Percentiles rank a stretch among this genome's conserved stretches.
phyloP scores from a whole-genome alignment of 2,888 invertebrate genomes.

The Volucella bombylans region DNA sequence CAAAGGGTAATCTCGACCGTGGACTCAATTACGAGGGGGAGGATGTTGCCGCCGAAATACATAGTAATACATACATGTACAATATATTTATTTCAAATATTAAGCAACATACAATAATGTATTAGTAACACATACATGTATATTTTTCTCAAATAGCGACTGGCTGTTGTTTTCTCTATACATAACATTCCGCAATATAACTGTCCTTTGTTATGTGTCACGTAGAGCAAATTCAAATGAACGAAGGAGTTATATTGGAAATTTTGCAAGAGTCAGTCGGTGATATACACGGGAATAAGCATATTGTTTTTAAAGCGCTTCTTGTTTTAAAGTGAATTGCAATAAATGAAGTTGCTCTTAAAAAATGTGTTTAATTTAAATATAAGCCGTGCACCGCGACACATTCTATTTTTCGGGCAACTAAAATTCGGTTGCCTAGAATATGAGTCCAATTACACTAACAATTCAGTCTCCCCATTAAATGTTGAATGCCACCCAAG shows the following conservation, averaged over 20 bases:
- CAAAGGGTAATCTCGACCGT: slow-evolving; percentile 8
- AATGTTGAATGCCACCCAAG: too few relatives aligned
- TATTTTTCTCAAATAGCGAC: too few relatives aligned
- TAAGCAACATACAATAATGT: not conserved
- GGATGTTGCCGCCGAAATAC: slow-evolving; percentile 17
- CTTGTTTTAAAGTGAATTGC: too few relatives aligned
- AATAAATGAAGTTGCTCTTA: too few relatives aligned
- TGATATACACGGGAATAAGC: not conserved
- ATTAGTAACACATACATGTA: too few relatives aligned
- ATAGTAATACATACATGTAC: slow-evolving; percentile 3
- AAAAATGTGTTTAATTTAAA: not conserved
- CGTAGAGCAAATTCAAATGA: slow-evolving; percentile 2
- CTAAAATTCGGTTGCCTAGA: too few relatives aligned
- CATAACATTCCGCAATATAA: not conserved
- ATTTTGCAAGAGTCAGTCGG: not conserved
- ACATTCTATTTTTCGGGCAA: too few relatives aligned
- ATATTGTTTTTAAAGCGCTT: not conserved
- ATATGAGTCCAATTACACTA: too few relatives aligned
- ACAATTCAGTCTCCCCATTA: too few relatives aligned
- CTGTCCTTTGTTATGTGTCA: slow-evolving; percentile 6
- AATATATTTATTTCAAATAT: slow-evolving; percentile 3
- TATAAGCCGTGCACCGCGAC: not conserved
- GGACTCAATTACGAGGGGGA: slow-evolving; percentile 16
- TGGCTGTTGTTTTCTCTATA: not conserved
- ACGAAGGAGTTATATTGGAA: not conserved